Percentiles rank a stretch among this genome's conserved stretches.
Evolutionary conservation across 2,113 vertebrate genomes (phyloP).

Genomic region (Ia io): DNA sequence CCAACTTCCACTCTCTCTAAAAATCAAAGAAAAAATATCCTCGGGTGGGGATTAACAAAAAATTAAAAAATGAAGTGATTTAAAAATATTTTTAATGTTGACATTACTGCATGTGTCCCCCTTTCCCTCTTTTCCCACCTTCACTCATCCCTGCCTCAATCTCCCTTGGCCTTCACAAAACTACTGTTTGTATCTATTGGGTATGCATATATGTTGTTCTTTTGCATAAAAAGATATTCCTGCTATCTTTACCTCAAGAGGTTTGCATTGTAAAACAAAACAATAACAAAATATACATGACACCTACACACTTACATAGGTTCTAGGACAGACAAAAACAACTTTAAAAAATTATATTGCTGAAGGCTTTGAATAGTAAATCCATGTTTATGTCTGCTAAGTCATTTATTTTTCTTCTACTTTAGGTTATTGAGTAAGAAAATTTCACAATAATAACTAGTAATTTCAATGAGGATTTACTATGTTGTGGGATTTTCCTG

Average conservation of each 20-base stretch:
- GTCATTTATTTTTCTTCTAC: background rate
- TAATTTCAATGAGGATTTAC: background rate
- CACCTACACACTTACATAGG: background rate
- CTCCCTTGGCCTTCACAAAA: too few relatives aligned
- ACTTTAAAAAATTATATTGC: background rate
- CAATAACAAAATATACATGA: background rate
- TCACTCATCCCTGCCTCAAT: too few relatives aligned
- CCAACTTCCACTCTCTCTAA: too few relatives aligned
- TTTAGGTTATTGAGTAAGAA: background rate
- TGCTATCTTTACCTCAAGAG: background rate
- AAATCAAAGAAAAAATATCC: too few relatives aligned
- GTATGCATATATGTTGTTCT: background rate
- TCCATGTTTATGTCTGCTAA: background rate
- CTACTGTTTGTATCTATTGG: too few relatives aligned
- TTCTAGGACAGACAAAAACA: background rate
- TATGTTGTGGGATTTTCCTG: background rate
- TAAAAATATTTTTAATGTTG: too few relatives aligned
- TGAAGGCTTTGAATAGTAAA: background rate
- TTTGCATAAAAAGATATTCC: constrained; percentile 23
- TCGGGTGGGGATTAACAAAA: too few relatives aligned
- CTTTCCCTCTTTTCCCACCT: too few relatives aligned
- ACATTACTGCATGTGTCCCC: too few relatives aligned
- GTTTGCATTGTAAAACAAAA: background rate
- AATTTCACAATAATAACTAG: background rate
- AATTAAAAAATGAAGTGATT: too few relatives aligned